A percentile compares a stretch with the other conserved stretches of the same genome.
phyloP scores from a whole-genome alignment of 2,113 vertebrate genomes.

The Phylloscopus whistleri region DNA sequence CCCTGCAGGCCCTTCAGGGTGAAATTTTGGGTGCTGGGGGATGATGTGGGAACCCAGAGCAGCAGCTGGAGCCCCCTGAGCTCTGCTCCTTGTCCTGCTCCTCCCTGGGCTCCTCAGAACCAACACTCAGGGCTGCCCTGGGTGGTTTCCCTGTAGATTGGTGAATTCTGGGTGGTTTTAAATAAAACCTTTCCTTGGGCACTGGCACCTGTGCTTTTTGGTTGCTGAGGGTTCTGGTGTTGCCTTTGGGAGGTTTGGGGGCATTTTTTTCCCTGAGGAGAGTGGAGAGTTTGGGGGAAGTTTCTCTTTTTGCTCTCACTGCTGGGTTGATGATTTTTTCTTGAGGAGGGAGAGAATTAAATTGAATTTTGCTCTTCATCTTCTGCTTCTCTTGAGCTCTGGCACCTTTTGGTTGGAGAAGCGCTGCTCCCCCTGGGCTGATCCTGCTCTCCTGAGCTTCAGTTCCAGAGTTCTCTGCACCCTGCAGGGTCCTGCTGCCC shows the following conservation, averaged over 20 bases:
- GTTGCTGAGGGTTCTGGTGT: fast-evolving
- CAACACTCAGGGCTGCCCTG: not conserved
- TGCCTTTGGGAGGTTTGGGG: not conserved
- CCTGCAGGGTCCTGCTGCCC: not conserved
- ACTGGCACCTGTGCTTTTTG: not conserved
- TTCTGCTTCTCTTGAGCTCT: not conserved
- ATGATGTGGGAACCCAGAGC: not conserved
- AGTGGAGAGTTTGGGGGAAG: not conserved
- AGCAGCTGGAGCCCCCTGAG: not conserved
- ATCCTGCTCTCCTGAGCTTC: not conserved
- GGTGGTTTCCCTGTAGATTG: not conserved
- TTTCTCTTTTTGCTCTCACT: not conserved
- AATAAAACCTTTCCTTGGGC: not conserved
- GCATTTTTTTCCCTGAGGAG: not conserved
- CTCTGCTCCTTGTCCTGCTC: not conserved
- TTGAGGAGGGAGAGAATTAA: not conserved
- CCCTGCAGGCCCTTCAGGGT: not conserved
- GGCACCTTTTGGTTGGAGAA: fast-evolving
- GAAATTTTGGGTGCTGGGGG: not conserved
- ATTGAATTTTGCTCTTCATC: not conserved
- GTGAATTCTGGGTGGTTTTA: not conserved
- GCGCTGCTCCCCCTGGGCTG: fast-evolving
- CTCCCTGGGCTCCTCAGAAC: not conserved
- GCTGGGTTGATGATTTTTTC: not conserved
- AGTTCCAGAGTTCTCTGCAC: not conserved